A percentile compares a stretch with the other conserved stretches of the same genome.
Evolutionary conservation across 2,113 vertebrate species (phyloP).

Genomic region (Callorhinus ursinus): DNA sequence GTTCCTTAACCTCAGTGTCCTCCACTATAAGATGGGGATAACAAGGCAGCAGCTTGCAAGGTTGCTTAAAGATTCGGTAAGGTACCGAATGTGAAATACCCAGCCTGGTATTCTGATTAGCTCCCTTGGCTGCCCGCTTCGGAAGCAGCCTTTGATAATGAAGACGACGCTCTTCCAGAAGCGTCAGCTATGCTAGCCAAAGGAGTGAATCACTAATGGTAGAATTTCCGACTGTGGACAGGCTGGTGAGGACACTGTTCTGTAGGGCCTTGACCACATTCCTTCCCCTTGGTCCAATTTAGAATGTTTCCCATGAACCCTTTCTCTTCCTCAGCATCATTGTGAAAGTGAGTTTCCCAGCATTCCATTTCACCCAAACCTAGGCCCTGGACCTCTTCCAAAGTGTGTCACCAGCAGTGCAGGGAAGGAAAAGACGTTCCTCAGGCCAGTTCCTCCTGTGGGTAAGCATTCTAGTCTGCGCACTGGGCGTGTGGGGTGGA

Average conservation of each 20-base stretch:
- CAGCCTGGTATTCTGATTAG: neutral
- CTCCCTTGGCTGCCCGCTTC: neutral
- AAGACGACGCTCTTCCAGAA: neutral
- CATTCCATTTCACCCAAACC: neutral
- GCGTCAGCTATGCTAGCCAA: neutral
- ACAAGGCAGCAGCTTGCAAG: neutral
- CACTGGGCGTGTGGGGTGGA: accelerated
- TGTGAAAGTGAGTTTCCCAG: neutral
- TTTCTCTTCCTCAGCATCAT: neutral
- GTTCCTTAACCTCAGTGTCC: neutral
- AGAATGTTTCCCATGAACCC: neutral
- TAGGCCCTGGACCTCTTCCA: neutral
- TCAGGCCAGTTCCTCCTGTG: neutral
- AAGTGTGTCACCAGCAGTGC: neutral
- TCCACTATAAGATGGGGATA: neutral
- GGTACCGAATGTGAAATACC: neutral
- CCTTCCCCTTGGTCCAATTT: neutral
- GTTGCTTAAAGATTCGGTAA: neutral
- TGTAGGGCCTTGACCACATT: neutral
- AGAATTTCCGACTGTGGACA: neutral
- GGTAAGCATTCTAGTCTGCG: neutral
- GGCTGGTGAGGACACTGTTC: neutral
- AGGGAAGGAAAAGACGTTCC: neutral
- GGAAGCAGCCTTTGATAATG: neutral
- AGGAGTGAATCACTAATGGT: neutral